These are phyloP conservation scores for Brotula barbata DNA, from an alignment of 2,797 vertebrate species.

Conservation along the genomic window DNA sequence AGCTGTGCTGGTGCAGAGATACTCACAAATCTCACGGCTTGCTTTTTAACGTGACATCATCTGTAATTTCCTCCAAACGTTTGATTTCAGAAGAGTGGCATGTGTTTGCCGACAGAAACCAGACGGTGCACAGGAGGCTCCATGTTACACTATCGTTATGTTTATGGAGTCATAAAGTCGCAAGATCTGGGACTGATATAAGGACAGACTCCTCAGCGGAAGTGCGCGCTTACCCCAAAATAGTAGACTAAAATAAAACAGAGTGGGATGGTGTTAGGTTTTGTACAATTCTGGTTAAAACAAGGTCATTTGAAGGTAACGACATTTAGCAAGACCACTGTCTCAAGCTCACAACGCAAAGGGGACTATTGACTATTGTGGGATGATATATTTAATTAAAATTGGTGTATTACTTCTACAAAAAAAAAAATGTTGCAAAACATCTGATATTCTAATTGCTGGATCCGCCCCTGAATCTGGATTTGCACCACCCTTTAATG, in stretches of 20 bases:
- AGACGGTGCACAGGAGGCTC: constrained; percentile 64
- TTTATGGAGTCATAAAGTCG: constrained; percentile 53
- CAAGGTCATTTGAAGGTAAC: too few species aligned
- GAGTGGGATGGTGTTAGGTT: constrained; percentile 14
- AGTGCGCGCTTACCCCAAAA: too few species aligned
- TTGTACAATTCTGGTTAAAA: not conserved
- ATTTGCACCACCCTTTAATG: too few species aligned
- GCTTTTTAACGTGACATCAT: constrained; percentile 69
- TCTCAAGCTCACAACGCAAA: too few species aligned
- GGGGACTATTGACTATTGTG: too few species aligned
- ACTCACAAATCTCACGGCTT: constrained; percentile 42
- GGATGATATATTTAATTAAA: too few species aligned
- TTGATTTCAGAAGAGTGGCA: constrained; percentile 63
- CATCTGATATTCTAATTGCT: too few species aligned
- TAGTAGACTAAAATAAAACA: constrained; percentile 1
- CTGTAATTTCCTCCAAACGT: constrained; percentile 57
- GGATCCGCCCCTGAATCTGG: too few species aligned
- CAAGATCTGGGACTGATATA: constrained; percentile 55
- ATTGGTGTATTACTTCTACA: too few species aligned
- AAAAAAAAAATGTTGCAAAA: too few species aligned
- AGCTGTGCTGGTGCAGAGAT: constrained; percentile 43
- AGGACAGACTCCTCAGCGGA: constrained; percentile 16
- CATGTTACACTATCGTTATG: constrained; percentile 54
- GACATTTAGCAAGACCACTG: too few species aligned
- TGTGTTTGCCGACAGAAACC: constrained; percentile 64